Conservation (phyloP, 2,888 invertebrate genomes). For the Spisula solida region DNA sequence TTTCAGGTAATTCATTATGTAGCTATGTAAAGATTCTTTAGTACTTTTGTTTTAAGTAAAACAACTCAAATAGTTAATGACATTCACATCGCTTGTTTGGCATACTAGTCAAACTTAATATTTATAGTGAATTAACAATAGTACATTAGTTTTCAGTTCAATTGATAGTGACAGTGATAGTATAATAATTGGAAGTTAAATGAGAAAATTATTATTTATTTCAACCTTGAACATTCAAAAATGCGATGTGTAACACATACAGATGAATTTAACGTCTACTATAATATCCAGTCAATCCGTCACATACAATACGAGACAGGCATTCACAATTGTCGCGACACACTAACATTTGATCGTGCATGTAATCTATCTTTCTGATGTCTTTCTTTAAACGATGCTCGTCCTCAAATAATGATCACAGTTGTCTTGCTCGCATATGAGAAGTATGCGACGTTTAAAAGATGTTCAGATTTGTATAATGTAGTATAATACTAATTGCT, state of each 20-base stretch:
- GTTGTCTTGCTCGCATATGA: too few species aligned
- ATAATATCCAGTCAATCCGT: background rate
- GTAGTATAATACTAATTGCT: too few species aligned
- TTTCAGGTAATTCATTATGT: background rate
- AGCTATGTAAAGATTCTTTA: too few species aligned
- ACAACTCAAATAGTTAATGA: background rate
- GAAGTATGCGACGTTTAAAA: too few species aligned
- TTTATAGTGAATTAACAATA: background rate
- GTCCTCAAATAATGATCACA: background rate
- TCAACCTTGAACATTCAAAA: background rate
- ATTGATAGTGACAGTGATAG: background rate
- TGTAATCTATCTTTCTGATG: background rate
- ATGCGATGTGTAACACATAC: background rate
- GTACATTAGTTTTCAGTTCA: background rate
- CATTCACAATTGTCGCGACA: slow-evolving; percentile 8
- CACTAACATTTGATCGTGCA: background rate
- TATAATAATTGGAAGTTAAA: background rate
- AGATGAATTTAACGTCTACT: background rate
- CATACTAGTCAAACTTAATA: background rate
- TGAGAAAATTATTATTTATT: background rate
- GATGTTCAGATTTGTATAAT: too few species aligned
- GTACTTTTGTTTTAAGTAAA: background rate
- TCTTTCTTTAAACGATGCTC: slow-evolving; percentile 1
- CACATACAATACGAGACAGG: background rate
- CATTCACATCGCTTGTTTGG: background rate